phyloP scores from a whole-genome alignment of 2,113 vertebrate species.

The Pimephales promelas region DNA sequence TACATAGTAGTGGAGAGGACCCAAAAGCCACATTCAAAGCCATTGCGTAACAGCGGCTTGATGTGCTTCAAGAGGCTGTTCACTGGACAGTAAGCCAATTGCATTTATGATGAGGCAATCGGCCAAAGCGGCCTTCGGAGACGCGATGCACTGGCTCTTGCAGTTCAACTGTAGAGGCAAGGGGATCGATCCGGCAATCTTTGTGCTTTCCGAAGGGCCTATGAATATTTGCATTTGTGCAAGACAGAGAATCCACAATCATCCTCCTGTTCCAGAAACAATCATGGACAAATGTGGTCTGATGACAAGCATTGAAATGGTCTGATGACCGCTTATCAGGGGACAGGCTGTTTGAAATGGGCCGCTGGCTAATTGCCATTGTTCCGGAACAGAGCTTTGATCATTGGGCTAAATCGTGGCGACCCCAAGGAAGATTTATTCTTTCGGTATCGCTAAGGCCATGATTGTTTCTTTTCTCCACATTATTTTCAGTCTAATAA shows the following conservation, averaged over 20 bases:
- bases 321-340: not conserved
- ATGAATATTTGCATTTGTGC: slow-evolving; percentile 8
- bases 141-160: not conserved
- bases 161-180: not conserved
- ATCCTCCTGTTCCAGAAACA: slow-evolving; percentile 13
- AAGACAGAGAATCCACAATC: not conserved
- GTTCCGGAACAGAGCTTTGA: slow-evolving; percentile 37
- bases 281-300: slow-evolving; percentile 9
- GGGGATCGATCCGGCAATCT: slow-evolving; percentile 19
- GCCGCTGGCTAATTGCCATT: slow-evolving; percentile 8
- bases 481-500: not conserved
- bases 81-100: slow-evolving; percentile 19
- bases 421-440: not conserved
- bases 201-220: slow-evolving; percentile 5
- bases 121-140: slow-evolving; percentile 20
- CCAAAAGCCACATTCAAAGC: slow-evolving; percentile 2
- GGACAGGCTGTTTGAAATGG: slow-evolving; percentile 1
- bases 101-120: slow-evolving; percentile 26
- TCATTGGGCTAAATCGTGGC: not conserved
- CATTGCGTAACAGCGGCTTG: slow-evolving; percentile 14
- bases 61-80: slow-evolving; percentile 22
- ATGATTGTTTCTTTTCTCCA: not conserved
- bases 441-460: not conserved
- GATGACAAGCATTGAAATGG: not conserved
- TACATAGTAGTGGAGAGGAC: slow-evolving; percentile 36